Evolutionary conservation across 64 coral and sea anemone species (phyloP).

Genomic region (Anthopleura sola): DNA sequence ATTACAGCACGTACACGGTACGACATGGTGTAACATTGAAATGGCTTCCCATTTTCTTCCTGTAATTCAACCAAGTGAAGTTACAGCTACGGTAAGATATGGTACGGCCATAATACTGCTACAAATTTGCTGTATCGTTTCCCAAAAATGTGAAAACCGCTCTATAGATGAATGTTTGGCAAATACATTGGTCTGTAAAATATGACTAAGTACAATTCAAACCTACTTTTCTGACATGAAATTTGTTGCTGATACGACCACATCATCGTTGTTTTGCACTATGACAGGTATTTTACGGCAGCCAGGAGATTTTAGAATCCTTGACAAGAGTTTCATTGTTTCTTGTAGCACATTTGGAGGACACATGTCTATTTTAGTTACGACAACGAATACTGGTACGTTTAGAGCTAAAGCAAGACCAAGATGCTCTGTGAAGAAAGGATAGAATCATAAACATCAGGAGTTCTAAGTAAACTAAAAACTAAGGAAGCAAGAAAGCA

Average conservation of each 20-base stretch:
- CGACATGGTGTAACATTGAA: too few species aligned
- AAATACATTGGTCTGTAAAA: too few species aligned
- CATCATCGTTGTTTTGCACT: slow-evolving; percentile 95
- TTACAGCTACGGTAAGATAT: too few species aligned
- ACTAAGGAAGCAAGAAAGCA: neutral
- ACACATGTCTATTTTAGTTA: slow-evolving; percentile 99
- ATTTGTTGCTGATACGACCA: slow-evolving; percentile 93
- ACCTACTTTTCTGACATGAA: slow-evolving; percentile 96
- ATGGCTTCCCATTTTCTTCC: too few species aligned
- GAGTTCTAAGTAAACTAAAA: neutral
- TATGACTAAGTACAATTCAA: too few species aligned
- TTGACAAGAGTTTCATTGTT: slow-evolving; percentile 85
- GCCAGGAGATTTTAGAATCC: slow-evolving; percentile 96
- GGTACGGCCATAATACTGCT: too few species aligned
- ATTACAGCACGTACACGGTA: too few species aligned
- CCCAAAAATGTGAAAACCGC: too few species aligned
- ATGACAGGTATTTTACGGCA: slow-evolving; percentile 96
- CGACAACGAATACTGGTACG: slow-evolving; percentile 97
- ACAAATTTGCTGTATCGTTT: too few species aligned
- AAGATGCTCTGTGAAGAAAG: slow-evolving; percentile 75
- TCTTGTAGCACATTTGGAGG: slow-evolving; percentile 98
- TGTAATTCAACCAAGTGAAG: too few species aligned
- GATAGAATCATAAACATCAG: neutral
- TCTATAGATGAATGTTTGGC: too few species aligned
- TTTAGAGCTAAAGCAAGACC: slow-evolving; percentile 89